phyloP scores from a whole-genome alignment of 2,113 vertebrate species.

The Bufo gargarizans region DNA sequence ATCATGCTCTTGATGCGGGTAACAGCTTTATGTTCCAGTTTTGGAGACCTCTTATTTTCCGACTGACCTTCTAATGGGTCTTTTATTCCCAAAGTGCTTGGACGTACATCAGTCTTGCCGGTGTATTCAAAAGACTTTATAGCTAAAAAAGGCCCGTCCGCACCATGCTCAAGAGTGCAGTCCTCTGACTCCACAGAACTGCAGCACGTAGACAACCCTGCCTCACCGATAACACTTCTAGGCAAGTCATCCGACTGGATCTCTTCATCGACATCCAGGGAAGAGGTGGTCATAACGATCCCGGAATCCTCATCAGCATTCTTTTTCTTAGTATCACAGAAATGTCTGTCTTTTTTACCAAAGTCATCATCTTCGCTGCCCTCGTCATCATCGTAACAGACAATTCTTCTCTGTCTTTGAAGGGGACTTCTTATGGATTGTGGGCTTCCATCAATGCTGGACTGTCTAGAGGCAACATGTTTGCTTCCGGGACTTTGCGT shows the following conservation, averaged over 20 bases:
- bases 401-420: slow-evolving; percentile 80
- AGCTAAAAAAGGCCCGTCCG: slow-evolving; percentile 70
- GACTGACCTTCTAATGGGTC: slow-evolving; percentile 72
- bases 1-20: slow-evolving; percentile 77
- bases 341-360: slow-evolving; percentile 58
- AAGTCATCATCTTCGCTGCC: slow-evolving; percentile 76
- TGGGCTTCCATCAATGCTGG: slow-evolving; percentile 75
- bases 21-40: slow-evolving; percentile 83
- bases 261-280: slow-evolving; percentile 67
- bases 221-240: slow-evolving; percentile 65
- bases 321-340: slow-evolving; percentile 61
- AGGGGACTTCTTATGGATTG: slow-evolving; percentile 81
- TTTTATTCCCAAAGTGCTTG: slow-evolving; percentile 67
- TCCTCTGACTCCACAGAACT: slow-evolving; percentile 70
- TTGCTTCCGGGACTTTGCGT: slow-evolving; percentile 63
- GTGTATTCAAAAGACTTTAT: slow-evolving; percentile 66
- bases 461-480: slow-evolving; percentile 69
- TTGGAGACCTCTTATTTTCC: slow-evolving; percentile 81
- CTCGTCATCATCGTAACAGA: slow-evolving; percentile 77
- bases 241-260: slow-evolving; percentile 67
- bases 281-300: slow-evolving; percentile 61
- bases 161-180: slow-evolving; percentile 49
- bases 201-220: slow-evolving; percentile 64
- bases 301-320: slow-evolving; percentile 63
- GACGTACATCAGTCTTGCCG: slow-evolving; percentile 61